Evolutionary conservation across 1,140 invertebrate species (phyloP).

Genomic region (Apis florea): DNA sequence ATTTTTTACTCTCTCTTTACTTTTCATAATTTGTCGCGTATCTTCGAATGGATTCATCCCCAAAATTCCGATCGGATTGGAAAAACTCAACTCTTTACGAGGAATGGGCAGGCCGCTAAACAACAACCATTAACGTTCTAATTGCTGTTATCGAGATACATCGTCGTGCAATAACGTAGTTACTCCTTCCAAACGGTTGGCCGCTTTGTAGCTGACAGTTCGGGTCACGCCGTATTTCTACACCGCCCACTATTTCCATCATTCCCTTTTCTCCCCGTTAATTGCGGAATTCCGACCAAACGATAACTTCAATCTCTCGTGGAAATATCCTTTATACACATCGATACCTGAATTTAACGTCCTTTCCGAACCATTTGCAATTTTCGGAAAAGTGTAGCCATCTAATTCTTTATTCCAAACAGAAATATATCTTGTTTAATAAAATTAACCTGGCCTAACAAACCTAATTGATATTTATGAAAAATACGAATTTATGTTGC

Average conservation of each 20-base stretch:
- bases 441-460: too few species aligned
- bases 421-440: too few species aligned
- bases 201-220: slow-evolving; percentile 39
- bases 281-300: slow-evolving; percentile 7
- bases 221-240: slow-evolving; percentile 40
- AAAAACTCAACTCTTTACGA: neutral
- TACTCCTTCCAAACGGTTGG: slow-evolving; percentile 24
- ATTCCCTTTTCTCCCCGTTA: slow-evolving; percentile 29
- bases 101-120: slow-evolving; percentile 13
- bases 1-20: too few species aligned
- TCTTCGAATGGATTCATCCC: too few species aligned
- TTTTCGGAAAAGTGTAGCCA: neutral
- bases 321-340: neutral
- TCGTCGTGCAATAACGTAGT: slow-evolving; percentile 28
- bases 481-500: neutral
- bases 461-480: neutral
- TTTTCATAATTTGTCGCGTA: too few species aligned
- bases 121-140: slow-evolving; percentile 38
- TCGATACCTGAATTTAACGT: neutral
- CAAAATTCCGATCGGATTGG: neutral
- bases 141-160: slow-evolving; percentile 48
- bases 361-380: neutral
- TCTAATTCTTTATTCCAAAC: too few species aligned
- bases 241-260: slow-evolving; percentile 26
- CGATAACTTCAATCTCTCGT: neutral